Evolutionary conservation across 2,797 vertebrate species (phyloP).

Genomic region (Toxotes lorentzi): DNA sequence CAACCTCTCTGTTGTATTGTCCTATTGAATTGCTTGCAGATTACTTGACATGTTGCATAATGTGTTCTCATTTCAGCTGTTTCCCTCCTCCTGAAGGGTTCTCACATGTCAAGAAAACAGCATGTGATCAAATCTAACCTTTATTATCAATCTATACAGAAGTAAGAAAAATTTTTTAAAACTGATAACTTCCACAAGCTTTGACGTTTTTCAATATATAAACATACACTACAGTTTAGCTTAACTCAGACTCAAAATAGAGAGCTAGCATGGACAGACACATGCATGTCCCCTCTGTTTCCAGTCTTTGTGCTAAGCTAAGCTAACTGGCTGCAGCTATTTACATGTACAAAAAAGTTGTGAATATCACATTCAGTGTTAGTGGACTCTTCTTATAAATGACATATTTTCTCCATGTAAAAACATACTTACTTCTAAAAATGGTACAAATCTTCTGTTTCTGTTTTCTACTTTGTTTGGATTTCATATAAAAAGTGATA

Average conservation of each 20-base stretch:
- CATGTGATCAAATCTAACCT: constrained; percentile 43
- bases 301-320: background rate
- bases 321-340: background rate
- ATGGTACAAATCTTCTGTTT: background rate
- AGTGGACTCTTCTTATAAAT: too few species aligned
- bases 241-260: constrained; percentile 2
- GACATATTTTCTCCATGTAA: background rate
- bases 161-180: background rate
- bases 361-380: too few species aligned
- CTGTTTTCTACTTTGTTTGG: background rate
- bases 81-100: constrained; percentile 43
- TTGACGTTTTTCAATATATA: background rate
- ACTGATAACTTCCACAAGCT: background rate
- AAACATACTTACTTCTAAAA: background rate
- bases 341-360: too few species aligned
- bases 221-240: background rate
- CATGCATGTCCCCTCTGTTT: background rate
- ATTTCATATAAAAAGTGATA: background rate
- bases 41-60: constrained; percentile 70
- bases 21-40: constrained; percentile 60
- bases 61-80: constrained; percentile 58
- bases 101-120: constrained; percentile 59
- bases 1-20: constrained; percentile 47
- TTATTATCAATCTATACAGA: constrained; percentile 3
- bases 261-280: background rate